Base-by-base conservation (phyloP, 2,888 invertebrate species). In the Oscheius myriophilus region DNA sequence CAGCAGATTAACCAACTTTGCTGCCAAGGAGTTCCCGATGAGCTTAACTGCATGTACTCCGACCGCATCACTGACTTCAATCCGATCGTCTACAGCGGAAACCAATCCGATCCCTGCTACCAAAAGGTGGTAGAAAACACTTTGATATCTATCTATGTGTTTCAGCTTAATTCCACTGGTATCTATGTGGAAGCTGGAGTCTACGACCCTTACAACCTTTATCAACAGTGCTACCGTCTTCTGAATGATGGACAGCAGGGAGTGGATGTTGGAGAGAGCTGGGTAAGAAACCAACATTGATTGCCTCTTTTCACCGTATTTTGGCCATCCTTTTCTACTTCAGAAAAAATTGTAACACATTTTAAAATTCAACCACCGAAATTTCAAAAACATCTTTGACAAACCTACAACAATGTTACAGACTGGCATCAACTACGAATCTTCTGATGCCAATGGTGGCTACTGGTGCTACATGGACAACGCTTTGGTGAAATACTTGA, bases 391-490 rank as follows among this genome's bases (percentile, higher is more conserved):
- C 49, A 45, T 58, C 52, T 52, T 42, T 33, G 12, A 16, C 49
- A 26, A 51, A n/a, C 33, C 12, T 18, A 12, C 42, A 25, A 49
- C 25, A 4, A n/a, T 41, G n/a, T 49, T 55, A 2, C 45, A 79
- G 80, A 75, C 73, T 18, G 76, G 72, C 9, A 74, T 77, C 46
- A 82, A 82, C 61, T 77, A 73, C 46, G 73, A 77, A 9, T 82
- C 82, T 2, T 65, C 79, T 33, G 83, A 83, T 58, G 59, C 66
- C 0, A 70, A 69, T 21, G 75, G 74, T 45, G 82, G 79, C 6
- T 83, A 82, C 53, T 74, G 78, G 39, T 85, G 85, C 63, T 80
- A 81, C 57, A 70, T 73, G 69, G 74, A 78, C 25, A 62, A 64
- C 21, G 81, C 80, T 2, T 62, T 82, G 59, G 54, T 64, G 25